These are phyloP conservation scores for Tenualosa thibaudeaui DNA, from an alignment of 2,797 vertebrate species.

Conservation along the genomic window DNA sequence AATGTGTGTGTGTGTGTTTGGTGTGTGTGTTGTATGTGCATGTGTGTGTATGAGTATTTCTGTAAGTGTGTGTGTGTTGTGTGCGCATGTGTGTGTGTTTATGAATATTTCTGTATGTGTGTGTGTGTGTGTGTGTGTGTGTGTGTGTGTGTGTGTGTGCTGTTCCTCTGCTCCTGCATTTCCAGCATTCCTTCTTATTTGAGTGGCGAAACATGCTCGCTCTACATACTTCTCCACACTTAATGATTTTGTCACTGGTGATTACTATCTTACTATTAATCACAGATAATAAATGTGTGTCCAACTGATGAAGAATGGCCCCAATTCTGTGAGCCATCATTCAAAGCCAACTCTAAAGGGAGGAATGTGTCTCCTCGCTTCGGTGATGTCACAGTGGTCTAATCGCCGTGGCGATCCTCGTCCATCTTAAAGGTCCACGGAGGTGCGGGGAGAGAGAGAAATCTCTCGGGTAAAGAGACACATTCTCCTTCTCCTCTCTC, in stretches of 20 bases:
- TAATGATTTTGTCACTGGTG: conserved; percentile 19
- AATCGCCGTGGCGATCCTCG: conserved; percentile 6
- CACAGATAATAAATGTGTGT: conserved; percentile 24
- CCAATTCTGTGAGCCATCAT: conserved; percentile 28
- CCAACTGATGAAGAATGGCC: conserved; percentile 16
- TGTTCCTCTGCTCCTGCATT: background rate
- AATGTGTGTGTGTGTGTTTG: background rate
- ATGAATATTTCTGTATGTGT: background rate
- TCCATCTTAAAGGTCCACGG: background rate
- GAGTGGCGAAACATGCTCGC: background rate
- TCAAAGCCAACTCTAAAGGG: conserved; percentile 17
- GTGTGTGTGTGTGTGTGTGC: background rate
- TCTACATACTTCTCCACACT: conserved; percentile 21
- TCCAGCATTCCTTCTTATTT: background rate
- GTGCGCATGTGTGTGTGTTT: background rate
- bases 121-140: background rate
- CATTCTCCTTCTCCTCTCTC: background rate
- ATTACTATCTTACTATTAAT: conserved; percentile 30
- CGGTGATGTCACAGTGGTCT: conserved; percentile 15
- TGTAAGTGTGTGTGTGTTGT: background rate
- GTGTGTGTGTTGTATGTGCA: background rate
- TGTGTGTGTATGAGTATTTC: conserved; percentile 7
- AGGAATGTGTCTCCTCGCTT: background rate
- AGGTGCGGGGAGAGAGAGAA: conserved; percentile 20
- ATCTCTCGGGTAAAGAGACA: conserved; percentile 3